Base-by-base conservation (phyloP, 2,888 invertebrate genomes). In the Thecocarcelia acutangulata region DNA sequence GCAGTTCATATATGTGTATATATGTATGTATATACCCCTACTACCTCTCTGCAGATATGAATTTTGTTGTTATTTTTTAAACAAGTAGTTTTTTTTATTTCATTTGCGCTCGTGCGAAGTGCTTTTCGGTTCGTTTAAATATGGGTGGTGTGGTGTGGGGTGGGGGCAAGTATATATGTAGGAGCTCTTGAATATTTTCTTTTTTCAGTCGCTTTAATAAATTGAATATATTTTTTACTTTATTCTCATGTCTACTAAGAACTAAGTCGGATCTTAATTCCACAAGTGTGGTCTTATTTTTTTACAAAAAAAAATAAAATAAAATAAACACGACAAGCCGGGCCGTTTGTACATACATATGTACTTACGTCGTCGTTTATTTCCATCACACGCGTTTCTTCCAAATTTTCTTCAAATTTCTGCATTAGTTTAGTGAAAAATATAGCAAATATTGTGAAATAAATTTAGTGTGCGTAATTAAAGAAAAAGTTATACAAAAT, bases 191-290 rank as follows among this genome's bases (percentile, higher is more conserved):
- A 52, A 24, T 56, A 69, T 46, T 19, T 61, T 66, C 54, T 33
- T 5, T 33, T 33, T 33, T 33, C 6, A 6, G 40, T 42, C 24
- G 58, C 19, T 66, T 69, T 61, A 37, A 44, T 52, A 42, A 37
- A 66, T 66, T 42, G 59, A 19, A 54, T 59, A n/a, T 52, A 12
- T 58, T 64, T 46, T 77, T 63, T 19, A 59, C 24, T 56, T 82
- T 74, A 82, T 78, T 82, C 82, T 78, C 78, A 78, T 74, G 78
- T 82, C 40, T 75, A 46, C 78, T 66, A 78, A 70, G 46, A 75
- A 70, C 74, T 74, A 66, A 78, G 59, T 75, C 78, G 61, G 82
- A 50, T 54, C 58, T 17, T 61, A 28, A 5, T 44, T 48, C 56
- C 64, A 64, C 56, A 24, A 40, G 13, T 50, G 76, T 63, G 63